These are phyloP conservation scores for Balearica regulorum DNA, from an alignment of 2,797 vertebrate species.

Conservation along the genomic window DNA sequence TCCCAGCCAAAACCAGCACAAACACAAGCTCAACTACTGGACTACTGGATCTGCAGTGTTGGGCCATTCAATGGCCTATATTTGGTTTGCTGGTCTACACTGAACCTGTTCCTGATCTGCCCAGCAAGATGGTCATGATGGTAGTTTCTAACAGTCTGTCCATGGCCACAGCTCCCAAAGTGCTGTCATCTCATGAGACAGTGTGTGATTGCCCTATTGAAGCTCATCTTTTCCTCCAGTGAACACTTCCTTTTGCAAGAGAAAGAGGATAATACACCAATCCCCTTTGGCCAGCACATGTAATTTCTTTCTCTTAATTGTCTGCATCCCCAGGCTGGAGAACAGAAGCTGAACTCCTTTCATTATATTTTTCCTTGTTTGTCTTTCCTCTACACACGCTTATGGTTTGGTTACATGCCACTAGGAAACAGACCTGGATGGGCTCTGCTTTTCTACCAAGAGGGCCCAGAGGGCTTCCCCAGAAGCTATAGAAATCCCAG, in stretches of 20 bases:
- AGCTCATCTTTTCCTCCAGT: background rate
- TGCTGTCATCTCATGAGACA: background rate
- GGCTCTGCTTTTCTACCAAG: accelerated
- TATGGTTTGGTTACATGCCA: background rate
- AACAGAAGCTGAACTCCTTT: background rate
- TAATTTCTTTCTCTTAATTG: background rate
- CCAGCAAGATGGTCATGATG: background rate
- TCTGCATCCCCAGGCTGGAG: background rate
- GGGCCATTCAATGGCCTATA: no score
- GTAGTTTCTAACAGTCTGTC: background rate
- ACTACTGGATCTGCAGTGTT: background rate
- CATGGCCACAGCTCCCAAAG: background rate
- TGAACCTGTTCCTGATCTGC: background rate
- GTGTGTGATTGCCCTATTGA: background rate
- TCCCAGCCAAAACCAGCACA: no score
- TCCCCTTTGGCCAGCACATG: background rate
- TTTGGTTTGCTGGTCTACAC: background rate
- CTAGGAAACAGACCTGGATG: background rate
- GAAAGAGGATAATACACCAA: background rate
- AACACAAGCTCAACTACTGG: background rate
- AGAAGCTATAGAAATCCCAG: background rate
- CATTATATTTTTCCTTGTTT: background rate
- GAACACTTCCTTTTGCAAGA: background rate
- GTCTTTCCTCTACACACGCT: background rate
- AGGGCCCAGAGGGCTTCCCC: background rate